Evolutionary conservation across 35 echinoderm and acorn worm species (phyloP).

Genomic region (Chiridota heheva): DNA sequence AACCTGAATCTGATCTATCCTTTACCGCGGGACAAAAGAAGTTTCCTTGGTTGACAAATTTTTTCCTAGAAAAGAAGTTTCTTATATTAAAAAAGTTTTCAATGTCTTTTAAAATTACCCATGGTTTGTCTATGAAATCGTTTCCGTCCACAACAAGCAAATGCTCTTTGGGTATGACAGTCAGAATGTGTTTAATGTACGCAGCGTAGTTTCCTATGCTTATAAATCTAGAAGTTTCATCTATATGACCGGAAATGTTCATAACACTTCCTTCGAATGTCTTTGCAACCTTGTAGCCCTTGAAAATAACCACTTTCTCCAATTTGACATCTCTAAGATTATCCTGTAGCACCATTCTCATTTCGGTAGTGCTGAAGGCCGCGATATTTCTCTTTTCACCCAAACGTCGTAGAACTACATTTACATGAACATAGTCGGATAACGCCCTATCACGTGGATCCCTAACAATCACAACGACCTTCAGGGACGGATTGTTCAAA

Average conservation of each 20-base stretch:
- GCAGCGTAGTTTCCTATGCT: not conserved
- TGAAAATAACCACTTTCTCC: constrained; percentile 16
- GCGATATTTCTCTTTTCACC: too few relatives aligned
- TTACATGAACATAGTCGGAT: constrained; percentile 29
- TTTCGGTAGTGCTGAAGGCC: not conserved
- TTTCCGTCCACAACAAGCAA: constrained; percentile 7
- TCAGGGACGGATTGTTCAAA: not conserved
- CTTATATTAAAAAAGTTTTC: constrained; percentile 16
- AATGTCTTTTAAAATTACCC: constrained; percentile 7
- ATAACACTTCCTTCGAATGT: constrained; percentile 32
- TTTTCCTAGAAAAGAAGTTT: constrained; percentile 5
- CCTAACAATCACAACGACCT: constrained; percentile 31
- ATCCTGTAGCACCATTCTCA: not conserved
- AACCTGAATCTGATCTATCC: constrained; percentile 17
- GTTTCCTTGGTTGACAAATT: constrained; percentile 2
- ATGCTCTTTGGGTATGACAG: constrained; percentile 1
- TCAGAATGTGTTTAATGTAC: not conserved
- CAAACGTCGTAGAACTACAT: not conserved
- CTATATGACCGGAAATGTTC: constrained; percentile 11
- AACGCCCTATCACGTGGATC: constrained; percentile 20
- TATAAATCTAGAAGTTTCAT: constrained; percentile 13
- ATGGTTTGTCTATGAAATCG: constrained; percentile 21
- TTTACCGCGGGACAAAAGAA: constrained; percentile 14
- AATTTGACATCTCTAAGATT: not conserved
- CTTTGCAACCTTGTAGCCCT: constrained; percentile 12